Evolutionary conservation across 2,888 invertebrate species (phyloP), one percentile per base, ranked within the genome.

Genomic region (Eueremaeus valkanovi): DNA sequence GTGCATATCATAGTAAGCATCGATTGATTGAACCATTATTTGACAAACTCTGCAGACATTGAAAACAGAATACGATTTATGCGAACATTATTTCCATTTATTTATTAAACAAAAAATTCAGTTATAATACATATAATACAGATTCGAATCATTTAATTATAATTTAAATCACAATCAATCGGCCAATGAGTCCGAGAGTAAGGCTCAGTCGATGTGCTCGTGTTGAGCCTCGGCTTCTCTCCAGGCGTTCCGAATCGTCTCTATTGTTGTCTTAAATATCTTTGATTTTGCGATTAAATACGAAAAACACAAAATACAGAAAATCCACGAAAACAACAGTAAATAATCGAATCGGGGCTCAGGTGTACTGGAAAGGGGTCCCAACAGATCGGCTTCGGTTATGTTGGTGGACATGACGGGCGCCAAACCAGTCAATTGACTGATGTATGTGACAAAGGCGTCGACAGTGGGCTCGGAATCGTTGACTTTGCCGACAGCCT

Each of bases 171-270:
- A n/a, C n/a, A n/a, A n/a, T n/a, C n/a, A n/a, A n/a, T n/a, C n/a
- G n/a, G n/a, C n/a, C n/a, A n/a, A n/a, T n/a, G n/a, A n/a, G n/a
- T n/a, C 45, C 18, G 45, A 45, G 16, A 3, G 21, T 27, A 31
- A 31, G 3, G 16, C 18, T 76, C n/a, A 91, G 80, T 91, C 90
- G 81, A 87, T 88, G 82, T 91, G 91, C 82, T 90, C 90, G 82
- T 90, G 89, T 81, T 90, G 91, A 31, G 90, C 92, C 81, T 92
- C 92, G 3, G 91, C 90, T 83, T 94, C 94, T 76, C 91, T 86
- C 93, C 93, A 94, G 78, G 91, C 92, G 80, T 90, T 90, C 81
- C 92, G 89, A 16, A 93, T 87, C 83, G 90, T 89, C 83, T 94
- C 94, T 1, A 92, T 88, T 80, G 93, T 88, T 85, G 90, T 89